Evolutionary conservation across 1,140 invertebrate species (phyloP).

Genomic region (Lepidurus apus): DNA sequence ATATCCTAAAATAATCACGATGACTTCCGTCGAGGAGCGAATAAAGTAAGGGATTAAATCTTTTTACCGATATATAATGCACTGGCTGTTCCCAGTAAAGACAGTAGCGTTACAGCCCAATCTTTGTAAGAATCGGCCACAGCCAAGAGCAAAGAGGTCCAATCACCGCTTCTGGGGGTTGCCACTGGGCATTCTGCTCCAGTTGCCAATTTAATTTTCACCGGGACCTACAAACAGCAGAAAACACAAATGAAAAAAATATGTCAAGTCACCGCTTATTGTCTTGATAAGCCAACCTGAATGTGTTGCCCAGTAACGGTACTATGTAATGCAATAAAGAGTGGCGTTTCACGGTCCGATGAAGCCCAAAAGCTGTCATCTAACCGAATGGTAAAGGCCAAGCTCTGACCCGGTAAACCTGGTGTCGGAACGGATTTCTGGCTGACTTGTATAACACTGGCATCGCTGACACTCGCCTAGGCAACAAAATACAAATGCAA

Average conservation of each 20-base stretch:
- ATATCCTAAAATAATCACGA: conserved; percentile 4
- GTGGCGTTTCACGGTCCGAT: conserved; percentile 5
- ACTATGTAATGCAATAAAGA: not conserved
- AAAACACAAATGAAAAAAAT: not conserved
- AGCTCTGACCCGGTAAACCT: conserved; percentile 1
- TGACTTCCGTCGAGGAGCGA: not conserved
- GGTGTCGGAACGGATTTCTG: not conserved
- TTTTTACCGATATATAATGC: conserved; percentile 33
- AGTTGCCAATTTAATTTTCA: conserved; percentile 17
- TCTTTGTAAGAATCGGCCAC: conserved; percentile 29
- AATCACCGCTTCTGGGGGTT: not conserved
- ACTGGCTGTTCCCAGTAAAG: conserved; percentile 25
- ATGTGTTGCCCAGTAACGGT: conserved; percentile 26
- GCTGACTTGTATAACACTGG: not conserved
- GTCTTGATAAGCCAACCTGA: conserved; percentile 6
- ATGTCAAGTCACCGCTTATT: not conserved
- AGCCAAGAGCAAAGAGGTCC: not conserved
- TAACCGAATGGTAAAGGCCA: not conserved
- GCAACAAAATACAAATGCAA: not conserved
- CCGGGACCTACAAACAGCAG: conserved; percentile 24
- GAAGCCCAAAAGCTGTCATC: not conserved
- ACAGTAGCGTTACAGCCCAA: conserved; percentile 29
- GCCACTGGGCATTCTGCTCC: conserved; percentile 25
- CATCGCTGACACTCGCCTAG: not conserved
- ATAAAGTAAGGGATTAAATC: not conserved